Base-by-base conservation (phyloP, 2,797 vertebrate genomes). In the Adrianichthys oophorus region DNA sequence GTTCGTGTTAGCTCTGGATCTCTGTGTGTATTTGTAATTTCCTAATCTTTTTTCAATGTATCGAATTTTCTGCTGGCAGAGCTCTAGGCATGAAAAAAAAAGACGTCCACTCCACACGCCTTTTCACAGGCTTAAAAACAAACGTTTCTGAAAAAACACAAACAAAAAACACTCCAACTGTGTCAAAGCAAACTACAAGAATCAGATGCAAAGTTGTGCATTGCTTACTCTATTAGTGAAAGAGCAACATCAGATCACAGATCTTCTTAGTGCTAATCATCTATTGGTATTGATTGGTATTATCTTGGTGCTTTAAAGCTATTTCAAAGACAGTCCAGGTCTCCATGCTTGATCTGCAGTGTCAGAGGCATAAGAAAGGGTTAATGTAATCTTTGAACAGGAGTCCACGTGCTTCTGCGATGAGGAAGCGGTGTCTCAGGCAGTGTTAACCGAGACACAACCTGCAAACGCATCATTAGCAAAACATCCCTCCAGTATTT, bases 401-500 rank as follows among this genome's bases (percentile, higher is more conserved):
- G 67, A 60, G 32, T 53, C 59, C 62, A 62, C 50, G 18, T 71
- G 72, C 55, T 61, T 42, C 15, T 72, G 71, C 72, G 59, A 74
- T 83, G 67, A 77, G 66, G 67, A 66, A 43, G 14, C 18, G 40
- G 47, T 64, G 44, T 54, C 41, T 66, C 37, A 48, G 59, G 15
- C 19, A 52, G 5, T 43, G 42, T 0, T 2, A 48, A 51, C 57
- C 67, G 18, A 67, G 62, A 53, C 18, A 45, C 41, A 62, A 44
- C 65, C 14, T 15, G 52, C 8, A 12, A 55, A 53, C 6, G 0
- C 43, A 37, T n/a, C 26, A 65, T 56, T 59, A 65, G 47, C 68
- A 61, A 81, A 87, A 65, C 64, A 68, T 79, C 78, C 67, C 56
- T 51, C 48, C 59, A 15, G 48, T 72, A 48, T 82, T 85, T 79